A percentile compares a stretch with the other conserved stretches of the same genome.
These are phyloP conservation scores for Botia kubotai DNA, from an alignment of 2,797 vertebrate species.

Conservation along the genomic window DNA sequence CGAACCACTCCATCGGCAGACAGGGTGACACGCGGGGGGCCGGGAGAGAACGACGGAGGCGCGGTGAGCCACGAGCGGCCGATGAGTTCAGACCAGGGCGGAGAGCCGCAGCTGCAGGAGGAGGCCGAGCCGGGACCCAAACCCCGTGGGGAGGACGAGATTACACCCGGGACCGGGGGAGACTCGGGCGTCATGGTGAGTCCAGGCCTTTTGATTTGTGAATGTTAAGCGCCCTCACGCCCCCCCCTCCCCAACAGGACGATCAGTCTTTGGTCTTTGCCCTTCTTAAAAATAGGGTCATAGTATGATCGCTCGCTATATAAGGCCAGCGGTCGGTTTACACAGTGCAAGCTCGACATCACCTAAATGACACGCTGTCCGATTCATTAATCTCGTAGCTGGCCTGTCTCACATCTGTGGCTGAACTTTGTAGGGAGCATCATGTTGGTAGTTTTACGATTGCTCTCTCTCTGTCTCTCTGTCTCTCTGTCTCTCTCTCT, in stretches of 20 bases:
- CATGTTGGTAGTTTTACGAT: constrained; percentile 25
- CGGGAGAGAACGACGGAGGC: constrained; percentile 80
- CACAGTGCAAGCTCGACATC: constrained; percentile 18
- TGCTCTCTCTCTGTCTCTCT: neutral
- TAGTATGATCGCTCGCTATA: constrained; percentile 52
- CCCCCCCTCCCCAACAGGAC: constrained; percentile 27
- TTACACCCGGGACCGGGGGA: constrained; percentile 76
- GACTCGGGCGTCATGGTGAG: constrained; percentile 82
- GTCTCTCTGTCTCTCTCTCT: no score
- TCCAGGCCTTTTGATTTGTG: constrained; percentile 70
- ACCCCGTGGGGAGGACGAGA: constrained; percentile 78
- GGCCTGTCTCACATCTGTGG: constrained; percentile 31
- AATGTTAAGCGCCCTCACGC: constrained; percentile 34
- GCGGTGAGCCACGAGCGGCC: constrained; percentile 82
- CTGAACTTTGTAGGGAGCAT: constrained; percentile 23
- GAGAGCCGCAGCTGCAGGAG: constrained; percentile 84
- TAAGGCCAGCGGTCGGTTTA: constrained; percentile 56
- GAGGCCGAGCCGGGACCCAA: constrained; percentile 83
- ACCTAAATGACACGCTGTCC: constrained; percentile 22
- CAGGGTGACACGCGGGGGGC: constrained; percentile 67
- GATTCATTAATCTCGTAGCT: constrained; percentile 27
- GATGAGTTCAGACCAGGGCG: constrained; percentile 87
- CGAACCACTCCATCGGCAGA: constrained; percentile 47
- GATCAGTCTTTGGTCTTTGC: constrained; percentile 28
- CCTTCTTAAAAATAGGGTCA: constrained; percentile 44